phyloP scores from a whole-genome alignment of 2,888 invertebrate genomes.

The Diplolepis rosae region DNA sequence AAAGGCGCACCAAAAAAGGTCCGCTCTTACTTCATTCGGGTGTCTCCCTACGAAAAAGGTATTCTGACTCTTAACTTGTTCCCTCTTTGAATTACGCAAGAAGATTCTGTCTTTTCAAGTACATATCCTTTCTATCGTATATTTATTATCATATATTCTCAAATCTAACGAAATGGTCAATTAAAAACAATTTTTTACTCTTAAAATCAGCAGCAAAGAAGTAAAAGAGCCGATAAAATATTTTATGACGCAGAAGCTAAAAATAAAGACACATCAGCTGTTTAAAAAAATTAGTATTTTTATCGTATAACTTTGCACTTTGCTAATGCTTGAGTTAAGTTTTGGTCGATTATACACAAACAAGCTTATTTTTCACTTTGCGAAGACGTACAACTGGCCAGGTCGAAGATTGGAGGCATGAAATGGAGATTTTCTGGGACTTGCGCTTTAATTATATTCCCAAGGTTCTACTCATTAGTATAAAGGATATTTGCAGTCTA shows the following conservation, averaged over 20 bases:
- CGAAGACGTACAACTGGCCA: background rate
- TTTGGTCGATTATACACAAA: background rate
- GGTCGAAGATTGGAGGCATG: background rate
- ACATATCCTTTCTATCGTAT: background rate
- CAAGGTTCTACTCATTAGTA: constrained; percentile 1
- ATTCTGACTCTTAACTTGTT: no score
- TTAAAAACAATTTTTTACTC: background rate
- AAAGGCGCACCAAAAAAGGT: background rate
- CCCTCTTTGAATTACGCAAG: background rate
- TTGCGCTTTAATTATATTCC: background rate
- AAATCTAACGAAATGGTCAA: background rate
- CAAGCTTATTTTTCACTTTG: background rate
- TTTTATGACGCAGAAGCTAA: background rate
- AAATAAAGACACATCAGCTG: background rate
- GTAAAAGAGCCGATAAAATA: background rate
- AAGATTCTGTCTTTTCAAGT: background rate
- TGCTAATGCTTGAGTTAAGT: background rate
- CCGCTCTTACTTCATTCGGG: background rate
- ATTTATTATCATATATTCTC: no score
- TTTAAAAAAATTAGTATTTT: background rate
- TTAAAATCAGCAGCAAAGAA: background rate
- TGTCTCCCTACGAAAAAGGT: background rate
- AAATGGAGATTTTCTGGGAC: background rate
- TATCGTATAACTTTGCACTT: background rate
- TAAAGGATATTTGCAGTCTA: background rate